Base-by-base conservation (phyloP, 1,140 invertebrate genomes). In the Thereuonema tuberculata region DNA sequence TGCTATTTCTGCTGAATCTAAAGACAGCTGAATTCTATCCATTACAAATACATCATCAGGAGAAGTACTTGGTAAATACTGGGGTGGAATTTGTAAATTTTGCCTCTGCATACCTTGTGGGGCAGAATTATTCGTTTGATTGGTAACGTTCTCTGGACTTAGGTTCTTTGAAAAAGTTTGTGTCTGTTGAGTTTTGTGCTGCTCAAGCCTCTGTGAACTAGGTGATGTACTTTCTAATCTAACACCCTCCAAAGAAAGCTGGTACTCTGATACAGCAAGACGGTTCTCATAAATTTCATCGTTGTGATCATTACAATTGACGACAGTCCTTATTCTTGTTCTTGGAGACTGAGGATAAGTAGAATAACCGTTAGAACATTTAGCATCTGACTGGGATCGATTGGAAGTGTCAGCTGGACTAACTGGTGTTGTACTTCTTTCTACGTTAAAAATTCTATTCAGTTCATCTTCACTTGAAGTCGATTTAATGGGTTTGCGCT, bases 321-420 rank as follows among this genome's bases (percentile, higher is more conserved):
- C 66, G 54, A 74, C 74, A 1, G 82, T 83, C 66, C 80, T 82
- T 43, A 84, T 84, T 67, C 80, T 73, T 23, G 81, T 82, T 61
- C 83, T 73, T 1, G 82, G 81, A 65, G 74, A 75, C 43, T 69
- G 69, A 9, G 71, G 68, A 53, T 67, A 64, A 25, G 59, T 60
- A 12, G 60, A 29, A 25, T 56, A 62, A 24, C 15, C 37, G 28
- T 24, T 27, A 28, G 57, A 31, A 25, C 47, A 21, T 37, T 28
- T 61, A 14, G n/a, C 25, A 17, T 23, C 46, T n/a, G 25, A 17
- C 21, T 2, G 47, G 31, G 46, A n/a, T 37, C 31, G 31, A 17
- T 37, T 23, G 28, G 24, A 23, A 20, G 46, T n/a, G 27, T 29
- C 12, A 9, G 55, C 59, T 28, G 47, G 58, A 56, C 46, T 28